Evolutionary conservation across 2,113 vertebrate genomes (phyloP), one percentile per base, ranked within the genome.

Genomic region (Serinus canaria): DNA sequence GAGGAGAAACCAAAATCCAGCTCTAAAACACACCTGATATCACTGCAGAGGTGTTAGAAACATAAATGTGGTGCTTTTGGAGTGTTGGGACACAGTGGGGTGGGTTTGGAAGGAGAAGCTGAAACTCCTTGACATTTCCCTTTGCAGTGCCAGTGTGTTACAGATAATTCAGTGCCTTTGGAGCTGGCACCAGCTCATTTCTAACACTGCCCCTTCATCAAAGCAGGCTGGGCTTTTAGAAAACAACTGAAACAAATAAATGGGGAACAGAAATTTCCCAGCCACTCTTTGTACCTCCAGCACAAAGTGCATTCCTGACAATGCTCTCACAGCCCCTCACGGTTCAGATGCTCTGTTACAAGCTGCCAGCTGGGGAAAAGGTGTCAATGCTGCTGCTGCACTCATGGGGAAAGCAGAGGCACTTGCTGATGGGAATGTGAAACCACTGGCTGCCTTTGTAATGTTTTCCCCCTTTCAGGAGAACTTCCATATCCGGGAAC

Each of bases 401-500:
- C 25, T 46, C 33, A 0, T 52, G 53, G 58, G 52, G 49, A 58
- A 68, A 77, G 67, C 60, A 66, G 63, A 60, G 33, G 13, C 7
- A 35, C 37, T 59, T 35, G 37, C 27, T 1, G 22, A 12, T 37
- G 72, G 73, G 46, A 39, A 35, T 20, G 30, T 18, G 55, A 47
- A 70, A 70, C 21, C 31, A 25, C 68, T 83, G 72, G 22, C 85
- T 95, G 47, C 31, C 43, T 93, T 85, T 93, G 76, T 96, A 95
- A 95, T 92, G 33, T 85, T 87, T 92, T 83, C 83, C 87, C 72
- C 72, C 73, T 95, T 97, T 85, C 96, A 99, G 99, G 99, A 99
- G 99, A 96, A 99, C 99, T 53, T 99, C 99, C 37, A 99, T 99
- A 98, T 99, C 99, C 35, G 99, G 99, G 92, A 99, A 99, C 97